Evolutionary conservation across 1,140 invertebrate genomes (phyloP).

Genomic region (Ladona fulva): DNA sequence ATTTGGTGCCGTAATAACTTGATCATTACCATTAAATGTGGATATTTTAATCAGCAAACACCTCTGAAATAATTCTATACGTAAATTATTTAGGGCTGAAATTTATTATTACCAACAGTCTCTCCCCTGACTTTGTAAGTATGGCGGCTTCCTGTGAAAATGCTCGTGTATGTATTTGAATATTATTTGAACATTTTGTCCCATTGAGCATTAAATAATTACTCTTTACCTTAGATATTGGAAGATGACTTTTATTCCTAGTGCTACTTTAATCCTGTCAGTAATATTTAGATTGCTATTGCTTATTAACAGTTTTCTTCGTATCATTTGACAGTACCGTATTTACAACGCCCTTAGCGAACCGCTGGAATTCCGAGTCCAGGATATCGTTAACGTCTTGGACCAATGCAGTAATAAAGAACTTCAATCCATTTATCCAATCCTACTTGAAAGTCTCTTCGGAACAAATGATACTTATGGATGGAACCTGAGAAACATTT

Average conservation of each 20-base stretch:
- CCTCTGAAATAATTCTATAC: too few relatives aligned
- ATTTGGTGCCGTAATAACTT: too few relatives aligned
- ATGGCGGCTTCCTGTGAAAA: conserved; percentile 4
- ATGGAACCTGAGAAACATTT: conserved; percentile 67
- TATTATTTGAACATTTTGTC: neutral
- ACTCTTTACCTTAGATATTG: too few relatives aligned
- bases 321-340: neutral
- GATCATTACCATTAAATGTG: too few relatives aligned
- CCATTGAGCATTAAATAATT: too few relatives aligned
- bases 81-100: too few relatives aligned
- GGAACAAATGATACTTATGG: conserved; percentile 49
- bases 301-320: too few relatives aligned
- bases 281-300: too few relatives aligned
- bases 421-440: conserved; percentile 58
- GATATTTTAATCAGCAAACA: too few relatives aligned
- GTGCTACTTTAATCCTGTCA: too few relatives aligned
- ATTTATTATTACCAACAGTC: neutral
- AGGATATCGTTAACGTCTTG: conserved; percentile 45
- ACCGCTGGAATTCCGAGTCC: conserved; percentile 42
- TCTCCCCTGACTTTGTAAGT: neutral
- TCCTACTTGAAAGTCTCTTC: conserved; percentile 65
- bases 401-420: conserved; percentile 53
- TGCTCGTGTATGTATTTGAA: neutral
- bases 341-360: neutral
- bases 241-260: too few relatives aligned